Evolutionary conservation across 2,888 invertebrate species (phyloP).

Genomic region (Mactromeris polynyma): DNA sequence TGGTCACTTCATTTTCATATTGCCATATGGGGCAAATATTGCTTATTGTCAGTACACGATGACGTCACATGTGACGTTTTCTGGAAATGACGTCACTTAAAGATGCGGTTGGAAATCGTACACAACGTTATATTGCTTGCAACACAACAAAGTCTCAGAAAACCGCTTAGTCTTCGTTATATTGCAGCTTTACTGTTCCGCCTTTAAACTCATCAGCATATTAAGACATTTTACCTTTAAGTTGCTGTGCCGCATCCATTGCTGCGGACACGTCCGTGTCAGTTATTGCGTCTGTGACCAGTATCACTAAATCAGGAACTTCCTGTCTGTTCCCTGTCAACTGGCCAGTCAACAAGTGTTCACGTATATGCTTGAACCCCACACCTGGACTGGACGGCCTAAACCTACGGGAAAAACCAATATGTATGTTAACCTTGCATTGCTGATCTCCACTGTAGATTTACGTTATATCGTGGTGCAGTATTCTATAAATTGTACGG

Average conservation of each 20-base stretch:
- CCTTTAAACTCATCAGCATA: not conserved
- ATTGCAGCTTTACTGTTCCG: not conserved
- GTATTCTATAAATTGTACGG: too few species aligned
- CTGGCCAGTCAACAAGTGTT: conserved; percentile 60
- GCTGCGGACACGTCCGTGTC: conserved; percentile 62
- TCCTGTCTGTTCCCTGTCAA: conserved; percentile 70
- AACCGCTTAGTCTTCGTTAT: not conserved
- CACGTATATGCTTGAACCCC: conserved; percentile 75
- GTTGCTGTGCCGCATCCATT: conserved; percentile 59
- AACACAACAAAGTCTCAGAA: not conserved
- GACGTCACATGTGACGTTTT: too few species aligned
- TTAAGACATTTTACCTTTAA: conserved; percentile 60
- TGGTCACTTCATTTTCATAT: too few species aligned
- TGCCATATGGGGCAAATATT: too few species aligned
- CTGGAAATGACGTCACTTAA: too few species aligned
- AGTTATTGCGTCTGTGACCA: conserved; percentile 78
- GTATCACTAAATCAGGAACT: conserved; percentile 77
- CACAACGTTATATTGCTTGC: not conserved
- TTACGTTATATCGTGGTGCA: too few species aligned
- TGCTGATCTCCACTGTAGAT: too few species aligned
- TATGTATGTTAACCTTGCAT: not conserved
- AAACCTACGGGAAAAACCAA: conserved; percentile 41
- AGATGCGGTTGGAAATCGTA: not conserved
- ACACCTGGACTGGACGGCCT: conserved; percentile 71
- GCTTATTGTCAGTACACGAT: too few species aligned